Base-by-base conservation (phyloP, 2,797 vertebrate species). In the Semaprochilodus insignis region DNA sequence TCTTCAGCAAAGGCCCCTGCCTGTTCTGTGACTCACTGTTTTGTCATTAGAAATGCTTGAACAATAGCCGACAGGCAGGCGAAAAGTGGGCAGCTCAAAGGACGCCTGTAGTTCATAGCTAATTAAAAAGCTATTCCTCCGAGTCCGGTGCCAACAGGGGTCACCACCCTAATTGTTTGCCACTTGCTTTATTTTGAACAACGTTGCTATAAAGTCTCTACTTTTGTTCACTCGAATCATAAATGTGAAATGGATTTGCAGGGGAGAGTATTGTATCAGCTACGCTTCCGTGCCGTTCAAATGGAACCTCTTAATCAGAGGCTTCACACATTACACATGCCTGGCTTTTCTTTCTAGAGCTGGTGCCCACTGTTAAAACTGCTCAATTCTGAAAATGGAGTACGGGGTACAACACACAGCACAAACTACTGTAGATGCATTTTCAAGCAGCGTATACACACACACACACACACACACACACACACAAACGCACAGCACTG, bases 41-140 rank as follows among this genome's bases (percentile, higher is more conserved):
- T 27, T 48, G 16, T 81, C 54, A 60, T 65, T 60, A 19, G 59
- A 55, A 59, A 65, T 77, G 57, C 70, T 63, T 40, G 25, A 65
- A 60, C 25, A 85, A 73, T 73, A 17, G 66, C 3, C 73, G 60
- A 77, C 78, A 67, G 44, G 6, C 55, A 23, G 70, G 52, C 66
- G 15, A 74, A 74, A 34, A 21, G 17, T 60, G 27, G 74, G 23
- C 59, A 67, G 21, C 60, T 78, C 70, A 67, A 67, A 78, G 52
- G 70, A 74, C 52, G 59, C 79, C 60, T 67, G 44, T 36, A 21
- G 69, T 73, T 85, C n/a, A 67, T 34, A 6, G 17, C 75, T 85
- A 81, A 81, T 78, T 69, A 74, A 62, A 2, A 55, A 67, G 62
- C 66, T 81, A 77, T 77, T 80, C 59, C 57, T 80, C n/a, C 5